These are phyloP conservation scores for Microcebus tavaratra DNA, from an alignment of 2,113 vertebrate species.

Conservation along the genomic window DNA sequence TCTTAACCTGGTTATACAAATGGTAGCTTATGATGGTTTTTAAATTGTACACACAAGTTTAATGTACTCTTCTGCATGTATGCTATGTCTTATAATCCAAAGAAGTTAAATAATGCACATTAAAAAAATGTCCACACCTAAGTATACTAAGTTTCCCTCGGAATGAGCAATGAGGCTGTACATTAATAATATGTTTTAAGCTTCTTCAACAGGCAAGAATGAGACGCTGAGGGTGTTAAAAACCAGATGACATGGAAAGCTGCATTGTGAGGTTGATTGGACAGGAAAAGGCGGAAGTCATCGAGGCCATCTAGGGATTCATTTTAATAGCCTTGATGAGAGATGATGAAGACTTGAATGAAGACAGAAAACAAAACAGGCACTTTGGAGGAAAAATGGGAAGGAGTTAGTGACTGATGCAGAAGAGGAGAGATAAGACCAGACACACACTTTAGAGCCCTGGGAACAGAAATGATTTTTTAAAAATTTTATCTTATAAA, in stretches of 20 bases:
- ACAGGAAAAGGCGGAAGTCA: conserved; percentile 26
- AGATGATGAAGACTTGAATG: conserved; percentile 25
- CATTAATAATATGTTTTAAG: neutral
- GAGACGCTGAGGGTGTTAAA: neutral
- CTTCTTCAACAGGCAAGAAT: neutral
- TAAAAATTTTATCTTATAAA: neutral
- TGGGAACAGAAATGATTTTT: neutral
- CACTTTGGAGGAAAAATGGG: conserved; percentile 3
- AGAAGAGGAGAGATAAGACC: neutral
- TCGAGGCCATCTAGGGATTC: neutral
- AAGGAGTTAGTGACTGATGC: neutral
- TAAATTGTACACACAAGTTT: neutral
- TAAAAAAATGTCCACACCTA: neutral
- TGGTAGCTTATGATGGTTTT: neutral
- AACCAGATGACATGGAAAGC: neutral
- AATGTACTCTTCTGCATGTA: neutral
- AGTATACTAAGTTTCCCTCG: neutral
- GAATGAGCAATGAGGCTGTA: neutral
- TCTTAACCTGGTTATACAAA: neutral
- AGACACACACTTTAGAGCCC: neutral
- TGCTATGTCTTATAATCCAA: neutral
- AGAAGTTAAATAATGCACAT: neutral
- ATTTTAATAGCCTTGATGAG: conserved; percentile 14
- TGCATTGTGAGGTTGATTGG: neutral
- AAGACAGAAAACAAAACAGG: conserved; percentile 19